phyloP scores from a whole-genome alignment of 2,888 invertebrate species.

The Calliphora vomitoria region DNA sequence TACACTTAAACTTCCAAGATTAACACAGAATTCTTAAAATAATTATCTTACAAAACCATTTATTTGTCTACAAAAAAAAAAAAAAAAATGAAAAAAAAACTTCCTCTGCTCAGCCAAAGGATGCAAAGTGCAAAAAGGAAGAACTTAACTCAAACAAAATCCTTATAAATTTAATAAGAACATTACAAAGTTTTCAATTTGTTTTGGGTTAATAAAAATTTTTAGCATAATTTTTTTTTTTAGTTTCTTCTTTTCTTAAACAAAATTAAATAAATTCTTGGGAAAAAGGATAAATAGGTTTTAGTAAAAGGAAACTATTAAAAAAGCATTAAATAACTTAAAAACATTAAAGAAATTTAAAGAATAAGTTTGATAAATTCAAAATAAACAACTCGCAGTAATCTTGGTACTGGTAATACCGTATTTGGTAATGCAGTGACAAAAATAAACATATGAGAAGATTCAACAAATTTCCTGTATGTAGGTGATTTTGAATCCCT shows the following conservation, averaged over 20 bases:
- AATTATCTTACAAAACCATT: neutral
- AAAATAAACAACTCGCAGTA: no score
- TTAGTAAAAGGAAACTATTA: no score
- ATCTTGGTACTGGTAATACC: no score
- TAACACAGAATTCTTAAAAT: neutral
- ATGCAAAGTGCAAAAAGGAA: neutral
- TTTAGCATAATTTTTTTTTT: neutral
- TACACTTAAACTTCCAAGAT: neutral
- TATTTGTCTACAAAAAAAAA: neutral
- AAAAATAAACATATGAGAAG: no score
- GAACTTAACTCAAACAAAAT: neutral
- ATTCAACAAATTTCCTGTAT: no score
- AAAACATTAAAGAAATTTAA: no score
- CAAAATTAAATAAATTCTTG: neutral
- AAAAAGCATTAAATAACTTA: no score
- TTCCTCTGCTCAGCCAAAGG: neutral
- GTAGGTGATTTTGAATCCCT: no score
- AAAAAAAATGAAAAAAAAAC: conserved; percentile 2
- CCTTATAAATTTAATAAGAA: conserved; percentile 3
- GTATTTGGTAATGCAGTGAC: no score
- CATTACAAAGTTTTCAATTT: conserved; percentile 12
- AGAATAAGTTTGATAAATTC: no score
- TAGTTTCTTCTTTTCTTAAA: neutral
- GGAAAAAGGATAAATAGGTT: neutral
- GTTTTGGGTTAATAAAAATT: conserved; percentile 3